phyloP scores from a whole-genome alignment of 2,113 vertebrate species.

The Clarias gariepinus region DNA sequence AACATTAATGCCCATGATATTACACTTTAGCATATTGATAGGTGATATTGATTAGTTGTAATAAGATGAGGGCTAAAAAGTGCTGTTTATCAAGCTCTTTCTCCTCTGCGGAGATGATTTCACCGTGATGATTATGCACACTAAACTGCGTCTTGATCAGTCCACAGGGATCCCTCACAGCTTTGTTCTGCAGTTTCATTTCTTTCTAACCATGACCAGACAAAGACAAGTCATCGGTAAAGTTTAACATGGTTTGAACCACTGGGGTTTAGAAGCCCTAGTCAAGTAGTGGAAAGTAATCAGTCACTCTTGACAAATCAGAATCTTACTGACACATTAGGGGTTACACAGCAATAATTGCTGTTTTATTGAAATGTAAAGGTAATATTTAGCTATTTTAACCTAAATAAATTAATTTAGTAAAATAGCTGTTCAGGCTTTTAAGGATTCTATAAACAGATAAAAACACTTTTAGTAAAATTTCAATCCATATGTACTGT shows the following conservation, averaged over 20 bases:
- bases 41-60: slow-evolving; percentile 57
- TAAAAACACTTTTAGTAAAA: neutral
- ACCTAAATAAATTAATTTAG: neutral
- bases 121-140: neutral
- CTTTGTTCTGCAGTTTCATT: neutral
- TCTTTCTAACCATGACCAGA: slow-evolving; percentile 10
- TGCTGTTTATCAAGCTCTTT: slow-evolving; percentile 2
- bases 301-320: neutral
- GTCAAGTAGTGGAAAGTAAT: neutral
- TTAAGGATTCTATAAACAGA: neutral
- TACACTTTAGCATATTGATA: slow-evolving; percentile 52
- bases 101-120: neutral
- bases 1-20: slow-evolving; percentile 38
- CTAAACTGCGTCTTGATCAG: neutral
- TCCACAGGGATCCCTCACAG: neutral
- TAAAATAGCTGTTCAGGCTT: no score
- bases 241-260: neutral
- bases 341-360: neutral
- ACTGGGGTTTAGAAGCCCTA: neutral
- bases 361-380: neutral
- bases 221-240: neutral
- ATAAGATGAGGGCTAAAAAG: neutral
- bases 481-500: no score
- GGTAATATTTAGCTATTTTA: neutral
- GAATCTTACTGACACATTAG: neutral